These are phyloP conservation scores for Drosophila paulistorum DNA, from an alignment of 1,140 invertebrate genomes.

Conservation along the genomic window DNA sequence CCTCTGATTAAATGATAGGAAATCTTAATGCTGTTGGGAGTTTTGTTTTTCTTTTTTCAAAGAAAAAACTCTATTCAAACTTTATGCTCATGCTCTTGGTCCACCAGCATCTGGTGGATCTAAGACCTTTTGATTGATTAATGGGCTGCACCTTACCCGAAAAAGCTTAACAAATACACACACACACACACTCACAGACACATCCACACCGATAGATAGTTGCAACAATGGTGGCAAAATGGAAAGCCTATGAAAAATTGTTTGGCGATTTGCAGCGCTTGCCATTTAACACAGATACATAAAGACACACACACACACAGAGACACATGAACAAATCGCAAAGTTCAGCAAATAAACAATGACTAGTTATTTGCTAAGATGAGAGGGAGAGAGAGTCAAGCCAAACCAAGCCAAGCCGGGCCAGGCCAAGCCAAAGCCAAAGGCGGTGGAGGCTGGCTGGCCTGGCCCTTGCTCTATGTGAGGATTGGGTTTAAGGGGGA, in stretches of 20 bases:
- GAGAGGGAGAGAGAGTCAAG: not conserved
- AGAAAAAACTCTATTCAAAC: conserved; percentile 8
- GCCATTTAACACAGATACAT: conserved; percentile 51
- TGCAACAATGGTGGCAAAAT: conserved; percentile 16
- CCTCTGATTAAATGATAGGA: conserved; percentile 5
- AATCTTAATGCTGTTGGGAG: conserved; percentile 2
- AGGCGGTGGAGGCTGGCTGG: conserved; percentile 25
- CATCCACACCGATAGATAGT: conserved; percentile 2
- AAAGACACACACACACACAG: conserved; percentile 1
- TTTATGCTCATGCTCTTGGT: conserved; percentile 4
- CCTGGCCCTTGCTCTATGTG: conserved; percentile 28
- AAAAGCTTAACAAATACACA: conserved; percentile 9
- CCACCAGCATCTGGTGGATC: conserved; percentile 10
- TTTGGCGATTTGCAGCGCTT: conserved; percentile 40
- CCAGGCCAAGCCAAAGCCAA: conserved; percentile 24
- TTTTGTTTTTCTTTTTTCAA: too few relatives aligned
- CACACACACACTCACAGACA: conserved; percentile 1
- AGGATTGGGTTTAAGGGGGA: not conserved
- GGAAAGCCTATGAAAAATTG: conserved; percentile 43
- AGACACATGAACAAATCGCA: conserved; percentile 35
- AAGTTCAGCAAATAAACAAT: conserved; percentile 64
- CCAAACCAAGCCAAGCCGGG: not conserved
- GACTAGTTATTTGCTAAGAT: conserved; percentile 30
- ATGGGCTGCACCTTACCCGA: conserved; percentile 38
- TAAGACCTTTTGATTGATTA: conserved; percentile 25